These are phyloP conservation scores for Psittacula echo DNA, from an alignment of 2,797 vertebrate species.

Conservation along the genomic window DNA sequence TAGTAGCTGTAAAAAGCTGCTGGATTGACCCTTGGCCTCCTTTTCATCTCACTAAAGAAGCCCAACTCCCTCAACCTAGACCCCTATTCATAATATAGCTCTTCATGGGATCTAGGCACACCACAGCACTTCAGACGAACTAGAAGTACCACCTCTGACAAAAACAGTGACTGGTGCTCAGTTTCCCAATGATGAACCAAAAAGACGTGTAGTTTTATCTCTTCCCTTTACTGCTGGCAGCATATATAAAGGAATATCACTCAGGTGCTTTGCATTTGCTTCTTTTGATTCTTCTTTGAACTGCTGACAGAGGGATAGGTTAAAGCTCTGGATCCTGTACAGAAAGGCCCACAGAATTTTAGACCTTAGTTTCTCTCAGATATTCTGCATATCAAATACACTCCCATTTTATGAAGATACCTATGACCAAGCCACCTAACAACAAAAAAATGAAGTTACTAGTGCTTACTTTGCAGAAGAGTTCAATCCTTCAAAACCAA, in stretches of 20 bases:
- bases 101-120: not conserved
- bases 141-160: not conserved
- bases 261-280: constrained; percentile 1
- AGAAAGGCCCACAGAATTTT: not conserved
- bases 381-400: not conserved
- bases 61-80: not conserved
- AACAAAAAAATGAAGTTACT: not conserved
- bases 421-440: not conserved
- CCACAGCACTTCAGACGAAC: not conserved
- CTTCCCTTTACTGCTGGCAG: not conserved
- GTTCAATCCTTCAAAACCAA: not conserved
- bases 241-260: not conserved
- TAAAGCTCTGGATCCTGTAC: not conserved
- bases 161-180: not conserved
- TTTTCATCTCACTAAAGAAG: not conserved
- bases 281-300: not conserved
- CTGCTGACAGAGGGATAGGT: not conserved
- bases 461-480: not conserved
- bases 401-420: not conserved
- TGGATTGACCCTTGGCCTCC: not conserved
- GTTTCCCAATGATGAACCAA: not conserved
- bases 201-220: not conserved
- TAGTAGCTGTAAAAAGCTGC: not conserved
- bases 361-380: not conserved
- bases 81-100: not conserved